Evolutionary conservation across 2,113 vertebrate genomes (phyloP), one percentile per base, ranked within the genome.

Genomic region (Lepus americanus): DNA sequence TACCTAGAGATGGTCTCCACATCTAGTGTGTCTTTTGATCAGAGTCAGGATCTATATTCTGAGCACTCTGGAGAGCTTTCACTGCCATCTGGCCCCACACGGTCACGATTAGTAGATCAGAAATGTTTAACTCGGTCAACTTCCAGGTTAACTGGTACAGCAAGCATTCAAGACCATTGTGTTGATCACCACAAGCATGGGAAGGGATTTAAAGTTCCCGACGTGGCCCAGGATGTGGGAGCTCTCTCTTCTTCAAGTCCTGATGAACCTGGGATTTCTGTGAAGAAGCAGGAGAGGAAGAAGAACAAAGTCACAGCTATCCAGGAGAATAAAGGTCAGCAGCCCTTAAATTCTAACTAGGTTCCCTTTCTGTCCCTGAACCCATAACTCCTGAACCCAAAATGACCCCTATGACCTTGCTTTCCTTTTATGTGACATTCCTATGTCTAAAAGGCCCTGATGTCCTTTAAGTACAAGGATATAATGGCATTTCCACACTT

Each of bases 281-380:
- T 59, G 25, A 92, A 63, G 17, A 83, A 87, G n/a, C 61, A 89
- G 31, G 66, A 87, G 67, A 84, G 31, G 66, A 93, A 20, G 81
- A 96, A 91, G 61, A 78, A 36, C 20, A 89, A 36, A n/a, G 36
- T 25, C 4, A 20, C 63, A 39, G 3, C 19, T 80, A 31, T 31
- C 64, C 25, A 5, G 12, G 80, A 85, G 69, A 90, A 70, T 23
- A 16, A 78, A 97, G 95, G 96, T 94, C 31, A 92, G 94, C 53
- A 82, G 51, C 22, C 53, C 53, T 93, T 87, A 27, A 86, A n/a
- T 72, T 61, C 39, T 36, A 85, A 51, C 39, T 36, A 85, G 59
- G 59, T 33, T 82, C 27, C 53, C 16, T 90, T 73, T 80, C 55
- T 78, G 66, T 73, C 55, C 39, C 49, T 80, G 80, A 88, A 90